phyloP scores from a whole-genome alignment of 2,797 vertebrate genomes.

The Coilia nasus region DNA sequence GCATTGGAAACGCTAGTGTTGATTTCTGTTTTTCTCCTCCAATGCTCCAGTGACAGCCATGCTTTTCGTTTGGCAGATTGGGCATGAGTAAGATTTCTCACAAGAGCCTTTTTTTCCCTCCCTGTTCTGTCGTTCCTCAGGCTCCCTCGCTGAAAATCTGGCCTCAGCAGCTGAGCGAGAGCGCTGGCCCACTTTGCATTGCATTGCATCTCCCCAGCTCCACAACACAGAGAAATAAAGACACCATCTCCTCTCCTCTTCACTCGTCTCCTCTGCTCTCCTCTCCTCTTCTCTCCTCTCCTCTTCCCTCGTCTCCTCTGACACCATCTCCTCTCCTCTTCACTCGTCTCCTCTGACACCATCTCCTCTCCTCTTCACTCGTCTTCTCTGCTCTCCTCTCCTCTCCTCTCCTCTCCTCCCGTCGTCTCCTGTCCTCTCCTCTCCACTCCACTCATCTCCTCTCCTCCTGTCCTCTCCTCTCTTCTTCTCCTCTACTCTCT shows the following conservation, averaged over 20 bases:
- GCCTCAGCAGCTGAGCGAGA: background rate
- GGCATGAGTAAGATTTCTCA: constrained; percentile 63
- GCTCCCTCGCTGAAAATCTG: constrained; percentile 4
- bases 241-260: background rate
- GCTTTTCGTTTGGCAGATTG: constrained; percentile 66
- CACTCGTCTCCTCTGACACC: background rate
- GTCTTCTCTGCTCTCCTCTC: background rate
- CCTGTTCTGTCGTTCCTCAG: background rate
- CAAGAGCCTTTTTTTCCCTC: constrained; percentile 45
- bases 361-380: background rate
- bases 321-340: background rate
- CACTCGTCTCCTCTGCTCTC: background rate
- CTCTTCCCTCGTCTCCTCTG: background rate
- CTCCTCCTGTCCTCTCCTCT: background rate
- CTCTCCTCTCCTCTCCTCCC: background rate
- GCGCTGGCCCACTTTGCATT: background rate
- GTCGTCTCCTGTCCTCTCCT: too few species aligned
- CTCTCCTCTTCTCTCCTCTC: background rate
- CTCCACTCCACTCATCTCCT: background rate
- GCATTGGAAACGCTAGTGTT: background rate
- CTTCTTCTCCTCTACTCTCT: background rate
- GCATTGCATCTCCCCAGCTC: background rate
- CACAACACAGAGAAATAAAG: background rate
- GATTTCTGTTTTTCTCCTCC: background rate
- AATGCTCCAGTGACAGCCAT: too few species aligned